A percentile compares a stretch with the other conserved stretches of the same genome.
These are phyloP conservation scores for Sigmodon hispidus DNA, from an alignment of 2,113 vertebrate genomes.

Conservation along the genomic window DNA sequence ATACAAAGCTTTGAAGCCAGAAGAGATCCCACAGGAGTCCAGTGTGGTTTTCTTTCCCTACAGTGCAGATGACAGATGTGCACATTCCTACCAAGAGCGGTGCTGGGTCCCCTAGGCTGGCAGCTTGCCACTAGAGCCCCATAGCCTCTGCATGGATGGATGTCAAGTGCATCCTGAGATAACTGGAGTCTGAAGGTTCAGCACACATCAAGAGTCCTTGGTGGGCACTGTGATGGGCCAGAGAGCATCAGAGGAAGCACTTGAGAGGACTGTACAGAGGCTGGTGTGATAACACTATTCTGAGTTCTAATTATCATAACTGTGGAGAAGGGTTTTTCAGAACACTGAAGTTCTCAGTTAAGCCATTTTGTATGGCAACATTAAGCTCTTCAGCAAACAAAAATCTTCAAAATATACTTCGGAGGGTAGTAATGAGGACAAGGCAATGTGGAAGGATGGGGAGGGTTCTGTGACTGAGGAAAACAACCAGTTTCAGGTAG, in stretches of 20 bases:
- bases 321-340: not conserved
- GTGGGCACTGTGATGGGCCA: not conserved
- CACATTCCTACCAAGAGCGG: not conserved
- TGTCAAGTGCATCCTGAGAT: not conserved
- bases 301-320: constrained; percentile 5
- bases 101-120: not conserved
- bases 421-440: accelerated
- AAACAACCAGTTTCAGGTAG: not conserved
- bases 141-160: not conserved
- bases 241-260: not conserved
- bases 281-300: not conserved
- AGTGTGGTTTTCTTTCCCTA: not conserved
- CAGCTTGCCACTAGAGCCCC: not conserved
- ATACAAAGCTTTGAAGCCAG: not conserved
- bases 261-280: not conserved
- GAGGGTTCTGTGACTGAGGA: not conserved
- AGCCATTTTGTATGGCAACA: not conserved
- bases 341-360: not conserved
- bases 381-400: not conserved
- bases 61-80: not conserved
- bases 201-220: not conserved
- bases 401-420: not conserved
- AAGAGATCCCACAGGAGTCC: not conserved
- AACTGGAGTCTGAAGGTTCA: not conserved
- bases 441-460: too few relatives aligned